Conservation (phyloP, 2,113 vertebrate genomes). For the Pheucticus melanocephalus region DNA sequence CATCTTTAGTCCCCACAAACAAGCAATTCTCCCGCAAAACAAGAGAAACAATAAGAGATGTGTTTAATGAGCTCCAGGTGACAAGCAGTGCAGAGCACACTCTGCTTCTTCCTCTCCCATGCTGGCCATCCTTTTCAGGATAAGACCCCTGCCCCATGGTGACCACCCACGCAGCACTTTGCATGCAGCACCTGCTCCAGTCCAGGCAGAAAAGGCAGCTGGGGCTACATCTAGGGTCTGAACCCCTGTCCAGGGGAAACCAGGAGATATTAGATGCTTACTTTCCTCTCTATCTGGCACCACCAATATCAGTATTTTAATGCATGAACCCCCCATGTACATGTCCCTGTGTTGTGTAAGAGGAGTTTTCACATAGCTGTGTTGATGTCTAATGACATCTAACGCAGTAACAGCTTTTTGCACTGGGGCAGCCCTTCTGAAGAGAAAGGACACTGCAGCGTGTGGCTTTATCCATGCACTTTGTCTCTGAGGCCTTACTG, state of each 20-base stretch:
- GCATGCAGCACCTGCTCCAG: accelerated
- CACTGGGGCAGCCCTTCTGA: background rate
- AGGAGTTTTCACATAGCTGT: background rate
- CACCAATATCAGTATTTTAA: background rate
- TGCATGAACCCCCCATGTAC: accelerated
- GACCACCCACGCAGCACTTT: background rate
- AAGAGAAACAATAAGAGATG: background rate
- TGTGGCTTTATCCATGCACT: background rate
- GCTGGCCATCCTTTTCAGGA: background rate
- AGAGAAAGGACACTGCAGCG: background rate
- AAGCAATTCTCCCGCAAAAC: background rate
- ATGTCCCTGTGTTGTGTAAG: background rate
- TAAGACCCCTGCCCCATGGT: background rate
- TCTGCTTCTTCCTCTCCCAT: background rate
- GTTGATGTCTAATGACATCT: background rate
- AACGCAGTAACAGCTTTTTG: background rate
- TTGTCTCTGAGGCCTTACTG: background rate
- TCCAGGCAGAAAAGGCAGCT: background rate
- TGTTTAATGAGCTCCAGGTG: background rate
- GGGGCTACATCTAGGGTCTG: accelerated
- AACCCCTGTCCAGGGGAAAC: background rate
- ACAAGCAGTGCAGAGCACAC: accelerated
- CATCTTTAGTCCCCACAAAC: background rate
- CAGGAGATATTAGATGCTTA: background rate
- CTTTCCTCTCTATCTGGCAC: background rate